Percentiles rank a stretch among this genome's conserved stretches.
phyloP scores from a whole-genome alignment of 2,797 vertebrate species.

The Synaphobranchus kaupii region DNA sequence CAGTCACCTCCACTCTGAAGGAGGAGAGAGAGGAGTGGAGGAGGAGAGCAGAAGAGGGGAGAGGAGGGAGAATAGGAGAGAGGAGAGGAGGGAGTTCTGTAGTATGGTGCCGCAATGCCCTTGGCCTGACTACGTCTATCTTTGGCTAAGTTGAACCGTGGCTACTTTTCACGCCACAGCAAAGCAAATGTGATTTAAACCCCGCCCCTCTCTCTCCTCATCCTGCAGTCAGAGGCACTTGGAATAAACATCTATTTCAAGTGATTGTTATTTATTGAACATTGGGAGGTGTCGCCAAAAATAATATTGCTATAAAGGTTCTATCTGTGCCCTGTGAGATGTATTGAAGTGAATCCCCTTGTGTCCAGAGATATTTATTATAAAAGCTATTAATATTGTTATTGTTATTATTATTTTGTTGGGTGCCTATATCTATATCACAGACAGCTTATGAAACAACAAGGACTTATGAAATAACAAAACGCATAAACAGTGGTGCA shows the following conservation, averaged over 20 bases:
- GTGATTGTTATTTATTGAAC: neutral
- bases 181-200: neutral
- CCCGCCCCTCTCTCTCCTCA: no score
- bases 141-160: neutral
- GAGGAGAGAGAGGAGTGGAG: neutral
- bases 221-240: neutral
- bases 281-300: neutral
- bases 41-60: neutral
- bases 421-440: neutral
- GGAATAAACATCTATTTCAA: neutral
- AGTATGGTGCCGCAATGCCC: neutral
- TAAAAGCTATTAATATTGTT: no score
- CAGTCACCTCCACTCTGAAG: neutral
- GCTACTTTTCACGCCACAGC: neutral
- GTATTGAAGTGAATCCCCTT: neutral
- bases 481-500: neutral
- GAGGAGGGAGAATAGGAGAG: neutral
- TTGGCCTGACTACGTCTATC: conserved; percentile 17
- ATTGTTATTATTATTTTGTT: no score
- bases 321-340: neutral
- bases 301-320: neutral
- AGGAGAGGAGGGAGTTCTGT: neutral
- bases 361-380: neutral
- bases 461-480: neutral
- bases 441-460: neutral